A percentile compares a stretch with the other conserved stretches of the same genome.
Evolutionary conservation across 1,140 invertebrate genomes (phyloP).

Genomic region (Planococcus citri): DNA sequence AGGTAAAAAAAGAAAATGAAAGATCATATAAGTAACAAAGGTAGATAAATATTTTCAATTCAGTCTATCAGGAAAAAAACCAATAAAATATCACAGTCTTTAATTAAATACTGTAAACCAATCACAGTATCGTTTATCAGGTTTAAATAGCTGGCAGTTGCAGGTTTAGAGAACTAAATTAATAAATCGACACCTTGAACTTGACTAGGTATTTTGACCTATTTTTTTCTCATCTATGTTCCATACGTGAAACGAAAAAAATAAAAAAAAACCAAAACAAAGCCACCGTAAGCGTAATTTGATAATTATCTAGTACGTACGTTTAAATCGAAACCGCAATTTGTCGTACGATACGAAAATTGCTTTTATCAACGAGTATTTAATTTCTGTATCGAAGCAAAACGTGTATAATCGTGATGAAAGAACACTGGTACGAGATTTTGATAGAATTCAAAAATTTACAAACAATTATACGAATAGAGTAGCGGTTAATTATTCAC

Average conservation of each 20-base stretch:
- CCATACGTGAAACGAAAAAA: too few relatives aligned
- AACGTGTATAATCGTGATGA: too few relatives aligned
- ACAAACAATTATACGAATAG: too few relatives aligned
- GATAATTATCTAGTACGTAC: neutral
- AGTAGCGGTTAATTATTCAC: too few relatives aligned
- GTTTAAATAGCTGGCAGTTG: neutral
- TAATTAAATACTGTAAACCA: neutral
- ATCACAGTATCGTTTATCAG: neutral
- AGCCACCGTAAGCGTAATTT: neutral
- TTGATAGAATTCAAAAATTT: too few relatives aligned
- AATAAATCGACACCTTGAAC: neutral
- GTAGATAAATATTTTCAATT: neutral
- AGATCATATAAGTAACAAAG: neutral
- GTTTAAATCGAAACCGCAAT: neutral
- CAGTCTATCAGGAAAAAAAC: neutral
- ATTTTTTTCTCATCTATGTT: neutral
- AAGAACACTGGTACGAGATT: too few relatives aligned
- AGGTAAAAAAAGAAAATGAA: neutral
- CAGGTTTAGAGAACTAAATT: neutral
- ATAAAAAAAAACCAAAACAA: neutral
- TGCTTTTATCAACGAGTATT: neutral
- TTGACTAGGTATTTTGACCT: neutral
- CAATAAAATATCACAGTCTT: neutral
- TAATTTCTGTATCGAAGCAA: neutral
- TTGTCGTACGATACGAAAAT: neutral